Conservation (phyloP, 1,140 invertebrate genomes). For the Oncopodura yosiiana region DNA sequence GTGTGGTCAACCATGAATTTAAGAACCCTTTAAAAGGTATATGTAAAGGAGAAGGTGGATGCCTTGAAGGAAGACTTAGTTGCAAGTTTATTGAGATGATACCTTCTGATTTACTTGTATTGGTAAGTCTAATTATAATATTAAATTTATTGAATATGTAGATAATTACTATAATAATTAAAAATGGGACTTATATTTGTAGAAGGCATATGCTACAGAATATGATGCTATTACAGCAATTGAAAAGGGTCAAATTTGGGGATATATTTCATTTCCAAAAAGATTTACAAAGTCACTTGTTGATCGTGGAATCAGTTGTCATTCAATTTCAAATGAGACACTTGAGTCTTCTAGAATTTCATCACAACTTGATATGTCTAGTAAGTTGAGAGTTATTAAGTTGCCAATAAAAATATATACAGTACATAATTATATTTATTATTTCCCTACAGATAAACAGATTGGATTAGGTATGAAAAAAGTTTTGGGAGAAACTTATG, state of each 20-base stretch:
- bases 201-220: slow-evolving; percentile 48
- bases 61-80: slow-evolving; percentile 47
- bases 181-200: slow-evolving; percentile 38
- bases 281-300: slow-evolving; percentile 64
- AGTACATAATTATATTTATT: slow-evolving; percentile 34
- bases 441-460: slow-evolving; percentile 68
- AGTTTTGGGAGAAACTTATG: slow-evolving; percentile 53
- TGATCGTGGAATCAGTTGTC: slow-evolving; percentile 47
- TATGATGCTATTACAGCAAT: slow-evolving; percentile 52
- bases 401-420: not conserved
- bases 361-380: slow-evolving; percentile 60
- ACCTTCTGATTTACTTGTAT: slow-evolving; percentile 41
- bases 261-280: slow-evolving; percentile 56
- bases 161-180: slow-evolving; percentile 7
- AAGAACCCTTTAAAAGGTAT: slow-evolving; percentile 38
- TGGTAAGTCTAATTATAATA: slow-evolving; percentile 38
- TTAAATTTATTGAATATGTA: slow-evolving; percentile 13
- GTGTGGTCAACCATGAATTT: slow-evolving; percentile 63
- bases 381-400: slow-evolving; percentile 43
- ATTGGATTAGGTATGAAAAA: slow-evolving; percentile 55
- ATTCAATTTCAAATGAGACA: slow-evolving; percentile 42
- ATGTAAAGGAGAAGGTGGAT: slow-evolving; percentile 38
- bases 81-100: slow-evolving; percentile 48
- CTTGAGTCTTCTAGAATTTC: slow-evolving; percentile 51
- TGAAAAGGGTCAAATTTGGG: slow-evolving; percentile 52